Conservation (phyloP, 2,113 vertebrate genomes). For the Cololabis saira region DNA sequence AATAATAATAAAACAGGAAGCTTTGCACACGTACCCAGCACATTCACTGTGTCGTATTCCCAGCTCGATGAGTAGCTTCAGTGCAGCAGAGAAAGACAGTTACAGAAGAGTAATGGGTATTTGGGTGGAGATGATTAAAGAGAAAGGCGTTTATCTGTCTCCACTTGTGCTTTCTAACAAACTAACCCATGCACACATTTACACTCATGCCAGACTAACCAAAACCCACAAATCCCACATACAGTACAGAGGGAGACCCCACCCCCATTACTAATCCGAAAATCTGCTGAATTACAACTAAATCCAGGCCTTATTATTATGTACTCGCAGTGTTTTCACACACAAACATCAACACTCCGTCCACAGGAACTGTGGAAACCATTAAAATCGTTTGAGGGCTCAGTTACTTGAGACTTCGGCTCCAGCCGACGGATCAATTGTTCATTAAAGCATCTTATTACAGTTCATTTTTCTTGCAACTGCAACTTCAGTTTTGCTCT, state of each 20-base stretch:
- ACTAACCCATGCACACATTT: background rate
- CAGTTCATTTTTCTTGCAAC: too few relatives aligned
- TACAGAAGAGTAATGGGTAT: background rate
- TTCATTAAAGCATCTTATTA: too few relatives aligned
- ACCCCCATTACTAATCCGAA: constrained; percentile 44
- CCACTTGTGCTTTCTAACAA: constrained; percentile 7
- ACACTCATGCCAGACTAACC: constrained; percentile 21
- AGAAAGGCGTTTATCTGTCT: constrained; percentile 1
- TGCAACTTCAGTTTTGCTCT: too few relatives aligned
- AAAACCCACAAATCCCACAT: constrained; percentile 53
- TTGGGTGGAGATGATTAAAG: constrained; percentile 9
- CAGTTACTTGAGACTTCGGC: too few relatives aligned
- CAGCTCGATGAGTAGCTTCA: constrained; percentile 7
- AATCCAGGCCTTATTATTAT: constrained; percentile 59
- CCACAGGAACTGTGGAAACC: background rate
- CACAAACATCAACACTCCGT: constrained; percentile 25
- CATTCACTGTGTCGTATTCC: constrained; percentile 7
- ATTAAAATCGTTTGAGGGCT: background rate
- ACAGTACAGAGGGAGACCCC: constrained; percentile 31
- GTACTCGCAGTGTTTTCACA: constrained; percentile 34
- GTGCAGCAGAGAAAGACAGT: background rate
- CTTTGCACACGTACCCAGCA: background rate
- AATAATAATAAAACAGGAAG: background rate
- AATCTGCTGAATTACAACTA: constrained; percentile 61
- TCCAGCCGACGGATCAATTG: too few relatives aligned